Base-by-base conservation (phyloP, 2,113 vertebrate genomes). In the Melanostigma gelatinosum region DNA sequence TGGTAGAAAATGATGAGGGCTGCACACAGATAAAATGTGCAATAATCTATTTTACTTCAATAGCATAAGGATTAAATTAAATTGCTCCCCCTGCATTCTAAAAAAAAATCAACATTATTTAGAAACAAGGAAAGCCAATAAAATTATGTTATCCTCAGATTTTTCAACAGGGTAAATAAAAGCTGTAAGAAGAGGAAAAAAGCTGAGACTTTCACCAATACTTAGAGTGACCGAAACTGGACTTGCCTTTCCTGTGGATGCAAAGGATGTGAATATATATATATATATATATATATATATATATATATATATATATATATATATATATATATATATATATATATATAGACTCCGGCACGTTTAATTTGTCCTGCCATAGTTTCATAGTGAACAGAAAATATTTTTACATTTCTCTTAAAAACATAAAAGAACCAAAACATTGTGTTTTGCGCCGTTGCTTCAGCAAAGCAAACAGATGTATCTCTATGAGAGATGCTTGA, bases 11-110 rank as follows among this genome's bases (percentile, higher is more conserved):
- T 54, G 34, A 87, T 77, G 80, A 80, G 50, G 66, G 62, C 34
- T 80, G 73, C 87, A 79, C 64, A 77, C 44, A 69, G 66, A 91
- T 84, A 87, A 87, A 89, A 89, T 77, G 88, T 87, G 74, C 88
- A 88, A 86, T 88, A 86, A 90, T 91, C 87, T 76, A 66, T 80
- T 79, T 86, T 58, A 69, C 83, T 79, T 84, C 61, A 85, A 70
- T 69, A 54, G 81, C 22, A 75, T 50, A 13, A 78, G 77, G 27
- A 48, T 70, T 50, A 52, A 76, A 70, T 80, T 68, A 12, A 44
- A 75, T 57, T 29, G 29, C 70, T 81, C 12, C 38, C 68, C 64
- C 69, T 90, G 44, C 66, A 66, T 68, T 44, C 7, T 46, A 40
- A 60, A 52, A 60, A 52, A 60, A 20, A 71, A 72, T 55, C 42